These are phyloP conservation scores for Cheirogaleus medius DNA, from an alignment of 2,113 vertebrate species.

Conservation along the genomic window DNA sequence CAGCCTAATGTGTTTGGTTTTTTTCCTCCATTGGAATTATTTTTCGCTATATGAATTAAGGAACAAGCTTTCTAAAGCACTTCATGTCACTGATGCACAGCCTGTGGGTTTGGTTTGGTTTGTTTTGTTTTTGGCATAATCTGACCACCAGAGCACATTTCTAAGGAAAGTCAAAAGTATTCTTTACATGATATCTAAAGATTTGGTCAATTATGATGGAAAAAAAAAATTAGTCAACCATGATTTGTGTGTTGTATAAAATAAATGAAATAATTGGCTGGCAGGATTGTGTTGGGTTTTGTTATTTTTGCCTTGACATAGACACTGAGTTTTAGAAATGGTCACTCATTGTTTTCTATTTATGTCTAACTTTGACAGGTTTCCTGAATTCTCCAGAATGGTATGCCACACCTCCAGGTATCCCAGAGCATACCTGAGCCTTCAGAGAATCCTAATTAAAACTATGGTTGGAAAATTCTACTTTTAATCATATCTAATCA, in stretches of 20 bases:
- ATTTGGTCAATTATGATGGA: background rate
- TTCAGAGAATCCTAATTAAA: background rate
- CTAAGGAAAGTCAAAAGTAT: background rate
- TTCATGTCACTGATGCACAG: background rate
- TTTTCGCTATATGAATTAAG: background rate
- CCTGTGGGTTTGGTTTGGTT: background rate
- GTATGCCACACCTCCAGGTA: background rate
- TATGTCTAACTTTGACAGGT: slow-evolving; percentile 55
- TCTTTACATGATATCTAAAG: background rate
- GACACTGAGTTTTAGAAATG: background rate
- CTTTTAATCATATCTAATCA: background rate
- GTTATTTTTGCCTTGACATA: background rate
- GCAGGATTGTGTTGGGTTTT: background rate
- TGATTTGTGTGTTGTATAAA: background rate
- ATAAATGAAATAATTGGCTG: background rate
- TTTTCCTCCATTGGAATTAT: background rate
- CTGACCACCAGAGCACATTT: background rate
- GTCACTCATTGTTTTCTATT: slow-evolving; percentile 56
- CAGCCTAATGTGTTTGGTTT: background rate
- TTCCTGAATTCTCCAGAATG: background rate
- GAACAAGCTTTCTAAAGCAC: background rate
- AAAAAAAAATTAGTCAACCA: background rate
- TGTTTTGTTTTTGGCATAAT: background rate
- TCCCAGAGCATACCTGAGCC: background rate
- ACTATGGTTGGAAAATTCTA: background rate